Evolutionary conservation across 2,797 vertebrate species (phyloP).

Genomic region (Crenichthys baileyi): DNA sequence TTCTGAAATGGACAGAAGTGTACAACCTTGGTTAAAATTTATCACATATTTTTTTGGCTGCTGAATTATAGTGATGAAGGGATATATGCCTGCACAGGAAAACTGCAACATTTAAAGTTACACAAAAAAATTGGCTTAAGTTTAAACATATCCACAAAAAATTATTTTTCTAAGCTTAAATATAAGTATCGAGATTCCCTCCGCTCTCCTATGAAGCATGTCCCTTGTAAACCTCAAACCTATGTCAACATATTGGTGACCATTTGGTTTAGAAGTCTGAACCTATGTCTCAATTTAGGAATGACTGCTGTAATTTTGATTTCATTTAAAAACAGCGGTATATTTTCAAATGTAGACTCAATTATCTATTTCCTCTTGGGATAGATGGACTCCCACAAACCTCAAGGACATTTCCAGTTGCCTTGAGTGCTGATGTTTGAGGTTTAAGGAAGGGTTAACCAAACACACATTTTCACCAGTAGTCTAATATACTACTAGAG

Average conservation of each 20-base stretch:
- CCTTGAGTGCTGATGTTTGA: constrained; percentile 52
- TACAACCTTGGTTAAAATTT: constrained; percentile 15
- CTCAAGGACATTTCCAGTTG: constrained; percentile 67
- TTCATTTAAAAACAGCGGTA: constrained; percentile 38
- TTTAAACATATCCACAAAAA: constrained; percentile 43
- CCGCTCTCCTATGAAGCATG: constrained; percentile 48
- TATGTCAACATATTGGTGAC: constrained; percentile 70
- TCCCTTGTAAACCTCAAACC: constrained; percentile 76
- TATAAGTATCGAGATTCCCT: constrained; percentile 48
- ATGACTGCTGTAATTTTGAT: constrained; percentile 39
- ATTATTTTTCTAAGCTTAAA: constrained; percentile 50
- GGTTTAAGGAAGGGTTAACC: constrained; percentile 64
- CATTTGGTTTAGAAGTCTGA: constrained; percentile 46
- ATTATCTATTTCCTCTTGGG: constrained; percentile 40
- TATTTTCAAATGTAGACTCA: constrained; percentile 40
- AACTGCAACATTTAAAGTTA: constrained; percentile 13
- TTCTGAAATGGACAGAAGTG: constrained; percentile 75
- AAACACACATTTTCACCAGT: constrained; percentile 57
- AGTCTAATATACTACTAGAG: constrained; percentile 38
- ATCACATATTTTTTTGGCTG: constrained; percentile 26
- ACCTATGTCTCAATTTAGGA: constrained; percentile 46
- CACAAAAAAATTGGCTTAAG: constrained; percentile 30
- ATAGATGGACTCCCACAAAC: constrained; percentile 58
- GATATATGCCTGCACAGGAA: constrained; percentile 6
- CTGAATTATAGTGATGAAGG: constrained; percentile 38